These are phyloP conservation scores for Acanthurus lineatus DNA, from an alignment of 2,797 vertebrate species.

Conservation along the genomic window DNA sequence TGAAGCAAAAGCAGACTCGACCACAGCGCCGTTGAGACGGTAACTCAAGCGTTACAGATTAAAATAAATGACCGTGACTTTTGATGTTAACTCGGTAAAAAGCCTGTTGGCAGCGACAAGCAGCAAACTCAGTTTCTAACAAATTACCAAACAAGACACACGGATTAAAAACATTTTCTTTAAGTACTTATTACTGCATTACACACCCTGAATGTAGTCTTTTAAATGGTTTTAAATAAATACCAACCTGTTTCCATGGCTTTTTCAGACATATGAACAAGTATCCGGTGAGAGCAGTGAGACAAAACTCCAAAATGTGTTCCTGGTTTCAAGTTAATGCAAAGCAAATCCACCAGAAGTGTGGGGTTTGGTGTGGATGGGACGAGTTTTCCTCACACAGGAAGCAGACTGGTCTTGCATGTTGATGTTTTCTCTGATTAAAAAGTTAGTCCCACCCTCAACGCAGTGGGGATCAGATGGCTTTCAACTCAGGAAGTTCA, in stretches of 20 bases:
- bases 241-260: conserved; percentile 13
- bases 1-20: too few relatives aligned
- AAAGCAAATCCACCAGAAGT: neutral
- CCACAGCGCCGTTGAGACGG: too few relatives aligned
- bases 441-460: neutral
- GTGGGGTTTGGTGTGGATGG: too few relatives aligned
- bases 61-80: neutral
- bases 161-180: too few relatives aligned
- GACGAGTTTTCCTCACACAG: neutral
- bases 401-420: neutral
- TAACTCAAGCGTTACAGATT: neutral
- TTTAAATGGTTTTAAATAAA: neutral
- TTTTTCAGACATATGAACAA: neutral
- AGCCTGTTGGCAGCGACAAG: neutral
- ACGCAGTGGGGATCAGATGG: too few relatives aligned
- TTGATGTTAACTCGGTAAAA: neutral
- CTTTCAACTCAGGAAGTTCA: neutral
- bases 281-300: neutral
- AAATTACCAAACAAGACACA: neutral
- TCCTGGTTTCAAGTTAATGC: neutral
- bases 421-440: neutral
- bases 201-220: neutral
- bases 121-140: neutral
- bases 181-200: too few relatives aligned
- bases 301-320: too few relatives aligned